Evolutionary conservation across 37 sponge, comb jelly and placozoan species (phyloP).

Genomic region (Crambe crambe): DNA sequence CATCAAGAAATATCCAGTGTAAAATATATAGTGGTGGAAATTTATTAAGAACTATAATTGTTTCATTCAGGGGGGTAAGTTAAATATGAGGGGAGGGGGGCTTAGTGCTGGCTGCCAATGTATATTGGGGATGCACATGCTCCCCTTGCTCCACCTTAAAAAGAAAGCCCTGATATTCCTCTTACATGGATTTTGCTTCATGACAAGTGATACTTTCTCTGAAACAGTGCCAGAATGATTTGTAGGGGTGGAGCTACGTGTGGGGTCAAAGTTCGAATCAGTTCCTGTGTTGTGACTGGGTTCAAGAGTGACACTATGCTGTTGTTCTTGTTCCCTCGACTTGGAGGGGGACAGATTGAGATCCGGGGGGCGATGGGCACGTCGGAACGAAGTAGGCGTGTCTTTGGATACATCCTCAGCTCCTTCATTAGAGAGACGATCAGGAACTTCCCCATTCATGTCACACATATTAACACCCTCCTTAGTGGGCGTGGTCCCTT

Average conservation of each 20-base stretch:
- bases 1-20: no score
- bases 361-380: slow-evolving; percentile 69
- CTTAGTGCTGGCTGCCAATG: no score
- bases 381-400: slow-evolving; percentile 6
- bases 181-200: slow-evolving; percentile 35
- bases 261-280: slow-evolving; percentile 2
- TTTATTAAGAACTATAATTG: no score
- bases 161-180: no score
- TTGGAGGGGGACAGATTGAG: slow-evolving; percentile 45
- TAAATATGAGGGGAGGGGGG: no score
- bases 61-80: no score
- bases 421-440: background rate
- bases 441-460: background rate
- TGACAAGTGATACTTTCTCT: slow-evolving; percentile 40
- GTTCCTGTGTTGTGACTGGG: background rate
- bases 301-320: slow-evolving; percentile 7
- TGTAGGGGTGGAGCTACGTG: slow-evolving; percentile 53
- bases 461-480: background rate
- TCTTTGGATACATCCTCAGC: background rate
- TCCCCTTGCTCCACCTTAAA: no score
- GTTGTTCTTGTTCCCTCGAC: background rate
- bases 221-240: slow-evolving; percentile 39
- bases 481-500: background rate
- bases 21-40: no score
- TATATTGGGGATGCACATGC: no score